A percentile compares a stretch with the other conserved stretches of the same genome.
phyloP scores from a whole-genome alignment of 2,888 invertebrate species.

The Lasioglossum pauxillum region DNA sequence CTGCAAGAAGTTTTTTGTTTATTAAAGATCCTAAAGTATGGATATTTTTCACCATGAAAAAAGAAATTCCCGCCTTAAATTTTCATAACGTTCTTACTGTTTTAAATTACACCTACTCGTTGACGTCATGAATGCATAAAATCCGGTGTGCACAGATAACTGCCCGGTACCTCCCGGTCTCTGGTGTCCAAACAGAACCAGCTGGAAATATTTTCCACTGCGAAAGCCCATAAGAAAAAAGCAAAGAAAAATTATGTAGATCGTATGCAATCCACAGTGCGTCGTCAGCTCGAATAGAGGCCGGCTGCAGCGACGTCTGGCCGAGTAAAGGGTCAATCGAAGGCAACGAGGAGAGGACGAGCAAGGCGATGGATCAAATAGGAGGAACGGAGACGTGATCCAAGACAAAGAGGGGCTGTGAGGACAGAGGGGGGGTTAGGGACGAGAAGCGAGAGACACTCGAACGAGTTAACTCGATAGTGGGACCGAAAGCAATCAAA shows the following conservation, averaged over 20 bases:
- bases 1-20: no score
- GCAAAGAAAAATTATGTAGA: neutral
- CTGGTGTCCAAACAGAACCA: no score
- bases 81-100: no score
- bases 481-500: slow-evolving; percentile 62
- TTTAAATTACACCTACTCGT: no score
- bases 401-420: neutral
- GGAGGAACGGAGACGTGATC: slow-evolving; percentile 3
- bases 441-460: neutral
- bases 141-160: no score
- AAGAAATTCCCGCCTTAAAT: no score
- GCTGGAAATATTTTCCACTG: neutral
- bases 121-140: no score
- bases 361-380: slow-evolving; percentile 23
- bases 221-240: neutral
- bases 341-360: slow-evolving; percentile 48
- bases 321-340: slow-evolving; percentile 55
- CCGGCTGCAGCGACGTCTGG: slow-evolving; percentile 46
- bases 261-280: neutral
- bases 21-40: no score
- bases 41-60: no score
- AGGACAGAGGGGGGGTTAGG: neutral
- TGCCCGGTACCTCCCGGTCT: no score
- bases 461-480: slow-evolving; percentile 50
- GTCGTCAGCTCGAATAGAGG: slow-evolving; percentile 30